Base-by-base conservation (phyloP, 2,113 vertebrate genomes). In the Zosterops pallidus region DNA sequence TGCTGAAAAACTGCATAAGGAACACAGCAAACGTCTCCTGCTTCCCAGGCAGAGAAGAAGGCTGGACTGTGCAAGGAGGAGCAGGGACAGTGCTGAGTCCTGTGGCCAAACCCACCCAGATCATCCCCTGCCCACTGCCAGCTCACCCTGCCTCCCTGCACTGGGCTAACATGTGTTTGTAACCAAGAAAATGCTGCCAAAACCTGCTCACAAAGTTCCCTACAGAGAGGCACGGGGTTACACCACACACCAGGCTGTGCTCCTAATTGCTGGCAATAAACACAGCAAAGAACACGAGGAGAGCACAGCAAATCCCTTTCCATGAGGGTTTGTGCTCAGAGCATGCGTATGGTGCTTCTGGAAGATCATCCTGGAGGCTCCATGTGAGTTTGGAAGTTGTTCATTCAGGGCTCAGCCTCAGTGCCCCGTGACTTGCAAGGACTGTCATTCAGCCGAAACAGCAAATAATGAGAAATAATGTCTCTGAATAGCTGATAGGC, bases 391-490 rank as follows among this genome's bases (percentile, higher is more conserved):
- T 67, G 80, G 59, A 46, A 77, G 37, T 63, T 67, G 6, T 5
- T 93, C 79, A 69, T 33, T 77, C 67, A 53, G 62, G 59, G 42
- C 72, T 91, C 78, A 64, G 65, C 35, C 82, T 49, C 83, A 41
- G 24, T 0, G 4, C 60, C 81, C 69, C 1, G 2, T 81, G 79
- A 62, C 46, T 80, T 20, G 67, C 62, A 28, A 85, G 67, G 70
- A 29, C 62, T 90, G 79, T 29, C 83, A 59, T 35, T 78, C 88
- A 90, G 75, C 55, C 0, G 1, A 37, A 92, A 59, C 24, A 37
- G 63, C 79, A 92, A 96, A 93, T 88, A 49, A 95, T 70, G 83
- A 92, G 86, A 90, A 92, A 90, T 89, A 65, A 96, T 83, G 86
- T 62, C 83, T 67, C 90, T 33, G 50, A 83, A 63, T 39, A 31